A percentile compares a stretch with the other conserved stretches of the same genome.
These are phyloP conservation scores for Eulithis testata DNA, from an alignment of 2,888 invertebrate genomes.

Conservation along the genomic window DNA sequence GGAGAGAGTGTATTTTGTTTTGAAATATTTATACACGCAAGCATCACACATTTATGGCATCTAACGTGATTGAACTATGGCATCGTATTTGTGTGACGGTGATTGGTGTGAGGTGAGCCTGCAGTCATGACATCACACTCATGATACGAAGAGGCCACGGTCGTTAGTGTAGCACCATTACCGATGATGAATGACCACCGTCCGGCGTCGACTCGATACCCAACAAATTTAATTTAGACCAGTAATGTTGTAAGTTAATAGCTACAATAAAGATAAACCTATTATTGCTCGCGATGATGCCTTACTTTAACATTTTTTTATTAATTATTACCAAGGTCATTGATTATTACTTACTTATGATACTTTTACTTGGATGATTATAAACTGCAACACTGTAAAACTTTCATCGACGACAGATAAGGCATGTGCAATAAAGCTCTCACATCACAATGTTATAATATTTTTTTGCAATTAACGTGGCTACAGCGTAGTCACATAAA, in stretches of 20 bases:
- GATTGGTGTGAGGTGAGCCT: constrained; percentile 32
- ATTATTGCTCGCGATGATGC: constrained; percentile 46
- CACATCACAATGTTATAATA: constrained; percentile 65
- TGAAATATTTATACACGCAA: background rate
- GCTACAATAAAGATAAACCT: constrained; percentile 56
- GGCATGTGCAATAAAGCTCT: constrained; percentile 31
- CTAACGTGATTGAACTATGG: constrained; percentile 9
- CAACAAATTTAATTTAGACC: constrained; percentile 81
- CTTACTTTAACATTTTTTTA: background rate
- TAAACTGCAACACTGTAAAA: constrained; percentile 17
- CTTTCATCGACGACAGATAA: constrained; percentile 7
- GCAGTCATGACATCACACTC: constrained; percentile 33
- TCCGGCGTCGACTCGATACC: constrained; percentile 68
- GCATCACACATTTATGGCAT: constrained; percentile 1
- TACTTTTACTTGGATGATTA: background rate
- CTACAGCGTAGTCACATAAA: constrained; percentile 68
- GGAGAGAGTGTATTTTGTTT: no score
- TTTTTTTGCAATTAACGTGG: constrained; percentile 64
- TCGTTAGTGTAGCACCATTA: constrained; percentile 78
- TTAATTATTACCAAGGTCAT: no score
- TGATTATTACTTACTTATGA: background rate
- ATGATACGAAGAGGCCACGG: constrained; percentile 58
- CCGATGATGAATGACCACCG: constrained; percentile 77
- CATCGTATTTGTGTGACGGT: constrained; percentile 22
- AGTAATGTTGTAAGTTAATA: constrained; percentile 65